phyloP scores from a whole-genome alignment of 2,888 invertebrate species.

The Polydrusus pterygomalis region DNA sequence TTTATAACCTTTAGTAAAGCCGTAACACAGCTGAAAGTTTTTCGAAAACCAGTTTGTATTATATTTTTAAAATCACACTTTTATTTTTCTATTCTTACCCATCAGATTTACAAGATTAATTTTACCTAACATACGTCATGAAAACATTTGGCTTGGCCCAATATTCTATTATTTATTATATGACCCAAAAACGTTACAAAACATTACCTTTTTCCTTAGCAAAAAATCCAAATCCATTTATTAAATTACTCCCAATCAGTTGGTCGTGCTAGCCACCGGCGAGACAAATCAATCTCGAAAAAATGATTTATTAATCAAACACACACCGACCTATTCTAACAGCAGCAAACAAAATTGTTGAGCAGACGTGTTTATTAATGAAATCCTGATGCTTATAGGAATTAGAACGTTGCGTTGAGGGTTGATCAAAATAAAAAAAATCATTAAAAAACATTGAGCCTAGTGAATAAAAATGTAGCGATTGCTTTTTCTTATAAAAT shows the following conservation, averaged over 20 bases:
- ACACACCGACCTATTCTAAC: not conserved
- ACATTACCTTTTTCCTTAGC: not conserved
- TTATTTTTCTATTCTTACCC: too few species aligned
- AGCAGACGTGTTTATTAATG: not conserved
- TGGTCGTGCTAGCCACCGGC: constrained; percentile 1
- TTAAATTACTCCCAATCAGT: constrained; percentile 20
- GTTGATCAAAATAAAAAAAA: too few species aligned
- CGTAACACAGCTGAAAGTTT: too few species aligned
- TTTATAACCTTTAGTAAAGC: too few species aligned
- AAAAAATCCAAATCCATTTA: constrained; percentile 9
- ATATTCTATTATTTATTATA: not conserved
- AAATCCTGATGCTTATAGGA: not conserved
- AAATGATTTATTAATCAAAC: constrained; percentile 26
- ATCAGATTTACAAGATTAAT: too few species aligned
- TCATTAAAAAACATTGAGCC: too few species aligned
- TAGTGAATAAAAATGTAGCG: too few species aligned
- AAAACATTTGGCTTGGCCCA: not conserved
- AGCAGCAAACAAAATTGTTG: not conserved
- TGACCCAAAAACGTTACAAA: not conserved
- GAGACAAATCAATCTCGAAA: constrained; percentile 17
- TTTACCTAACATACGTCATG: too few species aligned
- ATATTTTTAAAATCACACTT: too few species aligned
- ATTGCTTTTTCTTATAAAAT: too few species aligned
- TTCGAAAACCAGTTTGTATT: too few species aligned
- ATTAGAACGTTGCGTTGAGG: too few species aligned